phyloP scores from a whole-genome alignment of 2,888 invertebrate genomes.

The Tinea pellionella region DNA sequence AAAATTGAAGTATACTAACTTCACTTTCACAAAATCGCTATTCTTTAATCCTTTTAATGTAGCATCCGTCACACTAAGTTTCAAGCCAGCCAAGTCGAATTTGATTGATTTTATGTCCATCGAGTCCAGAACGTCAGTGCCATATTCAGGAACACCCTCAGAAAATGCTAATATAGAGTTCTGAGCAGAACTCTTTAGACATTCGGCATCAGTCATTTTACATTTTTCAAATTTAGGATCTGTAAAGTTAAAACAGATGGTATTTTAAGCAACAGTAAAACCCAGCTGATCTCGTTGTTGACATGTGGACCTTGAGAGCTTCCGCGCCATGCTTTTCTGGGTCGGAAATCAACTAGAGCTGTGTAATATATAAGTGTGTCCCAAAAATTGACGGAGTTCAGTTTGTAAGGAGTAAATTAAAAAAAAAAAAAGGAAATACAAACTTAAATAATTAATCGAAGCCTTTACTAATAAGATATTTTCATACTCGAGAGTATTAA shows the following conservation, averaged over 20 bases:
- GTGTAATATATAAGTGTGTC: too few relatives aligned
- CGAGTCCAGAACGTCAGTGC: slow-evolving; percentile 34
- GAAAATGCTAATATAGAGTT: slow-evolving; percentile 24
- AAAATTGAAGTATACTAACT: slow-evolving; percentile 29
- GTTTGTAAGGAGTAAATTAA: too few relatives aligned
- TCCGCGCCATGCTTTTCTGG: too few relatives aligned
- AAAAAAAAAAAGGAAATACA: too few relatives aligned
- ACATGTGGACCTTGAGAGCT: too few relatives aligned
- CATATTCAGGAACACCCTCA: slow-evolving; percentile 29
- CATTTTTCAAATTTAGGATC: slow-evolving; percentile 28
- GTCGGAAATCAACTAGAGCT: too few relatives aligned
- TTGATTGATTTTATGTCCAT: slow-evolving; percentile 33
- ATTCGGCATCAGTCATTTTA: slow-evolving; percentile 29
- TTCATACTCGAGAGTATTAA: too few relatives aligned
- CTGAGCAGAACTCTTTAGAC: slow-evolving; percentile 31
- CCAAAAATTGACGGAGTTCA: too few relatives aligned
- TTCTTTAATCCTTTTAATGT: slow-evolving; percentile 26
- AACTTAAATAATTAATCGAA: too few relatives aligned
- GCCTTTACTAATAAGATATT: too few relatives aligned
- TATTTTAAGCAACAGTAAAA: too few relatives aligned
- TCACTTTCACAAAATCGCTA: slow-evolving; percentile 30
- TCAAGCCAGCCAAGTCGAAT: slow-evolving; percentile 41
- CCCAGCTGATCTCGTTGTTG: too few relatives aligned
- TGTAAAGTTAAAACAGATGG: background rate
- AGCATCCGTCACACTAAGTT: slow-evolving; percentile 30